phyloP scores from a whole-genome alignment of 2,113 vertebrate species.

The Ornithorhynchus anatinus region DNA sequence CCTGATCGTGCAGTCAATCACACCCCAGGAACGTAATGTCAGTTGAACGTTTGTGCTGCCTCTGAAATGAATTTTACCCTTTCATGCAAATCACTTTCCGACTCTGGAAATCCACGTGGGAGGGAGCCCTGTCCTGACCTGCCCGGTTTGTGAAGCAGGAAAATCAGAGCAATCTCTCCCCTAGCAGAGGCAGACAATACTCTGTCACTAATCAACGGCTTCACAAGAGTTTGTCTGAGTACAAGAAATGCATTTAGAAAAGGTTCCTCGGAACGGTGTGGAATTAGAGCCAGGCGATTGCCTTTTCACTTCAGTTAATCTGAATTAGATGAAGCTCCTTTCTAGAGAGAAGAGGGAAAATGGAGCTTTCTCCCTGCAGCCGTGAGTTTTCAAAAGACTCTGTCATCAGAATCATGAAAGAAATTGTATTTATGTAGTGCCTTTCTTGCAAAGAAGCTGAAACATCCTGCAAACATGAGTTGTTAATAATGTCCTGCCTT shows the following conservation, averaged over 20 bases:
- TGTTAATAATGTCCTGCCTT: not conserved
- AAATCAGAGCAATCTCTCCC: not conserved
- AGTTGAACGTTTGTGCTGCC: conserved; percentile 6
- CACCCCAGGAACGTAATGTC: not conserved
- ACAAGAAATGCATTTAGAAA: conserved; percentile 26
- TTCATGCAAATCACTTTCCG: conserved; percentile 22
- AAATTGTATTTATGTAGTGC: conserved; percentile 13
- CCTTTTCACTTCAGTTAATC: conserved; percentile 52
- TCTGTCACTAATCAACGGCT: conserved; percentile 31
- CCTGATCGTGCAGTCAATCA: not conserved
- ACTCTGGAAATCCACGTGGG: not conserved
- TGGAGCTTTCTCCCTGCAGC: conserved; percentile 1
- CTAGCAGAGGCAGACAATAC: not conserved
- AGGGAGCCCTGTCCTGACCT: not conserved
- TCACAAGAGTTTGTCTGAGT: conserved; percentile 9
- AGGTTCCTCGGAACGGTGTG: conserved; percentile 9
- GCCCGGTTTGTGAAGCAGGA: not conserved
- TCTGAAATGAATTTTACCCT: conserved; percentile 24
- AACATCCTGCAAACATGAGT: not conserved
- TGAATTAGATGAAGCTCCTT: conserved; percentile 43
- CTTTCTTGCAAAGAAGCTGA: conserved; percentile 12
- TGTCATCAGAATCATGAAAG: conserved; percentile 6
- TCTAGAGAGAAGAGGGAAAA: conserved; percentile 33
- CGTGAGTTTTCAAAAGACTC: conserved; percentile 10
- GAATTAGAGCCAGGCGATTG: conserved; percentile 44